phyloP scores from a whole-genome alignment of 2,113 vertebrate genomes.

The Mesoclemmys tuberculata region DNA sequence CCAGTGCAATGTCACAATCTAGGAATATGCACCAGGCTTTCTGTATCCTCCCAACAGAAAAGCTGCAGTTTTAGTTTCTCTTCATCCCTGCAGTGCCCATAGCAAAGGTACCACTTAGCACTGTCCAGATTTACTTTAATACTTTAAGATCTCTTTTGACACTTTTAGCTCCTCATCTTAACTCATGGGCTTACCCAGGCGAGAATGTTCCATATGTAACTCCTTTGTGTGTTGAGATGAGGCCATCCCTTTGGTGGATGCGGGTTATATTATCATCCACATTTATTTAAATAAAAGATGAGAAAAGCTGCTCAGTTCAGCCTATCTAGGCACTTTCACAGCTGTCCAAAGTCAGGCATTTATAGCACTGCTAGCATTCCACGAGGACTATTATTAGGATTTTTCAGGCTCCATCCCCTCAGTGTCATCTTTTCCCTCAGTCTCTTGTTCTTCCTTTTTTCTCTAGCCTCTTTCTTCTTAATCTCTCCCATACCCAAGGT shows the following conservation, averaged over 20 bases:
- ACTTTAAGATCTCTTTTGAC: background rate
- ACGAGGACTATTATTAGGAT: background rate
- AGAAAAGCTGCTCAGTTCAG: background rate
- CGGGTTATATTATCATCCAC: background rate
- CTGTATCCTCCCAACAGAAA: background rate
- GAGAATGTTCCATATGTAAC: background rate
- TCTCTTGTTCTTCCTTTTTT: background rate
- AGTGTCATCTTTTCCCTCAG: background rate
- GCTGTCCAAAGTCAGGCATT: background rate
- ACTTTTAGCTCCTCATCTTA: background rate
- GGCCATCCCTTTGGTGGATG: background rate
- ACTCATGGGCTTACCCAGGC: background rate
- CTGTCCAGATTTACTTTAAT: background rate
- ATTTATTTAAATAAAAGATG: background rate
- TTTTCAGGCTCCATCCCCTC: background rate
- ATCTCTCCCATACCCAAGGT: background rate
- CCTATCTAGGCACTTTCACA: too few relatives aligned
- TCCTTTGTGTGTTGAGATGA: background rate
- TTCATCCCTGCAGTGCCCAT: background rate
- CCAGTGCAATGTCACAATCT: background rate
- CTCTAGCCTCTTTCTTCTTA: background rate
- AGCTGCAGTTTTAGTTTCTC: background rate
- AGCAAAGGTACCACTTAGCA: background rate
- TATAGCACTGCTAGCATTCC: background rate
- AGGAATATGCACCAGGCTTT: background rate